Evolutionary conservation across 2,113 vertebrate genomes (phyloP).

Genomic region (Raja brachyura): DNA sequence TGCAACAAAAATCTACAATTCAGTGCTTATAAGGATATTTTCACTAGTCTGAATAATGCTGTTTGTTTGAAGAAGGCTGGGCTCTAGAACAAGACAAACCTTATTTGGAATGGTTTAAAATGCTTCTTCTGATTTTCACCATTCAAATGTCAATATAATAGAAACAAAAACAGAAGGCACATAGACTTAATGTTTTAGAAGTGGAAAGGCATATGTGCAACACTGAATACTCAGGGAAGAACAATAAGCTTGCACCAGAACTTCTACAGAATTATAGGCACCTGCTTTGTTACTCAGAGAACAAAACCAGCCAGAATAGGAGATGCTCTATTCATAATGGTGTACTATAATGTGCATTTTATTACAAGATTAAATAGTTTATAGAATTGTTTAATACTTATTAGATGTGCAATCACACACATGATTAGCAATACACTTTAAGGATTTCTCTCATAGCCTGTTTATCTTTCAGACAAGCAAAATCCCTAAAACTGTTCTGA

Average conservation of each 20-base stretch:
- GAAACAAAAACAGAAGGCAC: constrained; percentile 38
- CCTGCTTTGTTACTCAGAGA: constrained; percentile 7
- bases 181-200: constrained; percentile 38
- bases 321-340: not conserved
- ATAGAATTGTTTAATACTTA: not conserved
- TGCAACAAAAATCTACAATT: constrained; percentile 37
- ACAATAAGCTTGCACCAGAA: constrained; percentile 31
- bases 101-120: constrained; percentile 37
- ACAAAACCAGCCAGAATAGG: not conserved
- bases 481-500: not conserved
- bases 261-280: constrained; percentile 32
- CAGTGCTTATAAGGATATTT: constrained; percentile 33
- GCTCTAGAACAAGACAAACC: constrained; percentile 37
- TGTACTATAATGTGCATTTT: constrained; percentile 15
- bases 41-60: constrained; percentile 18
- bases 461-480: constrained; percentile 16
- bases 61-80: constrained; percentile 36
- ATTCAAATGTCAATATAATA: constrained; percentile 38
- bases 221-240: constrained; percentile 30
- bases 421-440: not conserved
- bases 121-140: constrained; percentile 37
- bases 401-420: not conserved
- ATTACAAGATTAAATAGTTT: not conserved
- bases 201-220: constrained; percentile 38
- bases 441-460: not conserved